Conservation (phyloP, 2,797 vertebrate genomes). For the Arctocebus calabarensis region DNA sequence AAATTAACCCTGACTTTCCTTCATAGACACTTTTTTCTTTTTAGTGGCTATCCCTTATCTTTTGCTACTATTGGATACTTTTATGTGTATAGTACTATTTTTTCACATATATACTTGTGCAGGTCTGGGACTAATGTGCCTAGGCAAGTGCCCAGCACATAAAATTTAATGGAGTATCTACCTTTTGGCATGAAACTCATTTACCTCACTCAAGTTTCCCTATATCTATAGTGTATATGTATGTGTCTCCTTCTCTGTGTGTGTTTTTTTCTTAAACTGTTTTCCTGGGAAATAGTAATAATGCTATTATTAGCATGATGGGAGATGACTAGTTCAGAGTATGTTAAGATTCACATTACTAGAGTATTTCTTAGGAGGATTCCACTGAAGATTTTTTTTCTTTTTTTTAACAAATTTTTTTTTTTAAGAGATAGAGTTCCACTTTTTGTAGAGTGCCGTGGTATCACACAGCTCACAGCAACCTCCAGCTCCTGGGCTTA, state of each 20-base stretch:
- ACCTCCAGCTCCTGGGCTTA: no score
- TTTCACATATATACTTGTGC: neutral
- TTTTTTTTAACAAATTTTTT: neutral
- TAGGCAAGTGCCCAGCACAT: neutral
- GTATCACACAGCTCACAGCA: no score
- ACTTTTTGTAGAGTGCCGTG: no score
- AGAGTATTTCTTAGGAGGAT: neutral
- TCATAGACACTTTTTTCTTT: neutral
- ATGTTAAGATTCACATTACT: neutral
- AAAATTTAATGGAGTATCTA: neutral
- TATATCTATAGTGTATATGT: neutral
- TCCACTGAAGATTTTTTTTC: neutral
- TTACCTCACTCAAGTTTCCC: neutral
- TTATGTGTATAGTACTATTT: neutral
- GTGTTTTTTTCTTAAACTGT: neutral
- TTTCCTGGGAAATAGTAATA: neutral
- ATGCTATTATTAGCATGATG: neutral
- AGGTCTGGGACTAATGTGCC: neutral
- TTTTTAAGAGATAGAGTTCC: no score
- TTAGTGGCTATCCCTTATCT: neutral
- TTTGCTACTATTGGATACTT: neutral
- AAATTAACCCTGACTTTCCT: neutral
- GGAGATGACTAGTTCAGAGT: neutral
- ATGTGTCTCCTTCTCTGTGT: no score
- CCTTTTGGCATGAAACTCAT: neutral